Evolutionary conservation across 1,140 invertebrate species (phyloP), one percentile per base, ranked within the genome.

Genomic region (Calephelis nemesis): DNA sequence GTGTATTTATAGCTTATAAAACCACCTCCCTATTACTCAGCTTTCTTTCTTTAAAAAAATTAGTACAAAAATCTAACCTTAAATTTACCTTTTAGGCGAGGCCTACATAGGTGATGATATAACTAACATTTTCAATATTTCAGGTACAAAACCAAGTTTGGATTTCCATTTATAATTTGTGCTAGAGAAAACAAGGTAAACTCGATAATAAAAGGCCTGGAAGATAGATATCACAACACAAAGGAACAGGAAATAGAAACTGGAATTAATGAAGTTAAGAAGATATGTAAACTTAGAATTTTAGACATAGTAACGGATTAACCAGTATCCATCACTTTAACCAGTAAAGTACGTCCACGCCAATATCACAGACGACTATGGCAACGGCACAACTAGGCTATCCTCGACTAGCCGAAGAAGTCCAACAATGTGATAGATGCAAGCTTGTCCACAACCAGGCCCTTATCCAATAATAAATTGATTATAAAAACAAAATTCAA

Each of bases 81-180:
- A 3, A 19, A 19, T 19, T 19, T 19, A 19, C 3, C 19, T 19
- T 19, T 19, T 19, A 3, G 19, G 19, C 19, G 19, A 19, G 19
- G 19, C 19, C 19, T 19, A 19, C 19, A 52, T 52, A 52, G 8
- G 8, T 15, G n/a, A 13, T 9, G 15, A 7, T 15, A 15, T 47
- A 5, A 65, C 63, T 40, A 65, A 54, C 65, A 15, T 62, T 67
- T 69, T 63, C 7, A 50, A 69, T 71, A 63, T 90, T 82, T 42
- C 81, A 94, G 93, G 68, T 96, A 96, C 75, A 94, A 93, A 83
- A 77, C 85, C 15, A 95, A 95, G 76, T 95, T 95, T 88, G 93
- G 93, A 47, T 95, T 95, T 83, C 95, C 95, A 7, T 96, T 95
- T 85, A 93, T 96, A 42, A 95, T 95, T 63, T 95, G 94, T 79